A percentile compares a stretch with the other conserved stretches of the same genome.
Evolutionary conservation across 2,113 vertebrate genomes (phyloP).

Genomic region (Taxidea taxus): DNA sequence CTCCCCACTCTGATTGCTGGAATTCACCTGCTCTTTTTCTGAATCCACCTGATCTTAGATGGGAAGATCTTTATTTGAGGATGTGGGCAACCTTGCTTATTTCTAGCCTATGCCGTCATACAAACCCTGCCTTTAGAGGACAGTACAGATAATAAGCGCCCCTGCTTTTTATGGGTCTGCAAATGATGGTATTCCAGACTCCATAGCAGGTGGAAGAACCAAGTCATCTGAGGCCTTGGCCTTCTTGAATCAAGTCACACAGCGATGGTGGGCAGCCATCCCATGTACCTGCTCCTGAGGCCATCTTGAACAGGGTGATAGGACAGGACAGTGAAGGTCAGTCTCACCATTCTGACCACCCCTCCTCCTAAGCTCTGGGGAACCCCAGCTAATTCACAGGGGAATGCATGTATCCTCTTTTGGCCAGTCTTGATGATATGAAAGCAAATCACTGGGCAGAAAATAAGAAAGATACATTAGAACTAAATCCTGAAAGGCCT

Average conservation of each 20-base stretch:
- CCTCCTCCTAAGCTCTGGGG: not conserved
- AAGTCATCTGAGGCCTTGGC: not conserved
- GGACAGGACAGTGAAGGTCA: not conserved
- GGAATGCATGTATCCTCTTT: not conserved
- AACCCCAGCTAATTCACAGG: not conserved
- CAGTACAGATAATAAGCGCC: not conserved
- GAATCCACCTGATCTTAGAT: not conserved
- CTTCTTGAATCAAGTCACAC: not conserved
- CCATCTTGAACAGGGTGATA: not conserved
- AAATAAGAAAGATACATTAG: not conserved
- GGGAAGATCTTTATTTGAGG: not conserved
- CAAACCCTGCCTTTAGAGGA: not conserved
- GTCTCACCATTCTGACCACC: not conserved
- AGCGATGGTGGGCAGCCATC: accelerated
- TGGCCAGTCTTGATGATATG: not conserved
- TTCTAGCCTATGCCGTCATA: not conserved
- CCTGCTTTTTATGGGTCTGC: not conserved
- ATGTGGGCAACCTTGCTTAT: not conserved
- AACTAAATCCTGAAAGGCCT: not conserved
- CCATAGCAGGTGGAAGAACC: not conserved
- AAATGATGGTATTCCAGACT: not conserved
- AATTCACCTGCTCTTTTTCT: not conserved
- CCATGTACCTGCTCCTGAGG: not conserved
- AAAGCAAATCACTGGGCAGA: not conserved
- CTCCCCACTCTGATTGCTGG: not conserved